These are phyloP conservation scores for Drosophila simulans DNA, from an alignment of 1,140 invertebrate species.

Conservation along the genomic window DNA sequence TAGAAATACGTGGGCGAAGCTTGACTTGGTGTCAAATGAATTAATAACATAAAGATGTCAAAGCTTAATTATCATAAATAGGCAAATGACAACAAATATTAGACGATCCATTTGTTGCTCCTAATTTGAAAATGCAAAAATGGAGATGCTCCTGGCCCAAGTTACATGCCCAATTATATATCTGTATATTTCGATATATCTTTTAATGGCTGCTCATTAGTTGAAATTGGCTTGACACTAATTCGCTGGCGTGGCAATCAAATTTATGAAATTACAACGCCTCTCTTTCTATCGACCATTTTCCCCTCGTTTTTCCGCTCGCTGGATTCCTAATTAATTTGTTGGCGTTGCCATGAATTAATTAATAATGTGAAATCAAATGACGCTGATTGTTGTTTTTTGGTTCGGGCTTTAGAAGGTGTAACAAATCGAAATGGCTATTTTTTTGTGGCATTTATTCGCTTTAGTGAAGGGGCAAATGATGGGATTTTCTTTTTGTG, in stretches of 20 bases:
- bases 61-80: conserved; percentile 81
- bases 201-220: conserved; percentile 43
- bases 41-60: conserved; percentile 82
- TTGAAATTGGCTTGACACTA: conserved; percentile 43
- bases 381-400: conserved; percentile 11
- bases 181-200: conserved; percentile 22
- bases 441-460: conserved; percentile 1
- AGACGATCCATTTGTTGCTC: conserved; percentile 66
- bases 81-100: conserved; percentile 80
- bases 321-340: conserved; percentile 36
- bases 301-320: conserved; percentile 22
- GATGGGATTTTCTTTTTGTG: neutral
- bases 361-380: conserved; percentile 42
- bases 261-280: conserved; percentile 52
- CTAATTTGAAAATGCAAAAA: conserved; percentile 34
- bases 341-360: conserved; percentile 38
- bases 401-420: conserved; percentile 4
- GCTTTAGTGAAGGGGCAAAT: neutral
- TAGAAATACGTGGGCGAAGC: conserved; percentile 67
- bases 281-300: neutral
- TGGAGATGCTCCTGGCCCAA: neutral
- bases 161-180: conserved; percentile 27
- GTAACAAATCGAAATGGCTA: conserved; percentile 23
- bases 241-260: conserved; percentile 44
- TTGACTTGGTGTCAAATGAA: conserved; percentile 68